Evolutionary conservation across 2,113 vertebrate species (phyloP).

Genomic region (Antennarius striatus): DNA sequence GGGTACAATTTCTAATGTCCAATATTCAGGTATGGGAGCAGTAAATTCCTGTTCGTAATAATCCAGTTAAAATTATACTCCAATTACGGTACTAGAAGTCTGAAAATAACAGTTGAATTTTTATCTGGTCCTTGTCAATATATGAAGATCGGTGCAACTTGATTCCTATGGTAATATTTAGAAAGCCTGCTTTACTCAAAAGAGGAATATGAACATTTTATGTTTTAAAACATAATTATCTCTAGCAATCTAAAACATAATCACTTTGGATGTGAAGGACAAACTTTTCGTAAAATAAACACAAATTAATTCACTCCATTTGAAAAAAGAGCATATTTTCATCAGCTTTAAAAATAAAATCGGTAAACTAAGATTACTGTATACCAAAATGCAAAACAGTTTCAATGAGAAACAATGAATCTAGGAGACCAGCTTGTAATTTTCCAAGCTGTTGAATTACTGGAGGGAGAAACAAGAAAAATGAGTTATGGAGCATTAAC

Average conservation of each 20-base stretch:
- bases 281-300: background rate
- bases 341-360: slow-evolving; percentile 9
- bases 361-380: slow-evolving; percentile 3
- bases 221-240: background rate
- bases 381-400: slow-evolving; percentile 39
- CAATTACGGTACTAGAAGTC: background rate
- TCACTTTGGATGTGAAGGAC: no score
- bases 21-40: slow-evolving; percentile 33
- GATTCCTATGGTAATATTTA: slow-evolving; percentile 23
- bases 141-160: slow-evolving; percentile 34
- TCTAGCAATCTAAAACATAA: background rate
- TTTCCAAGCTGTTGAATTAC: slow-evolving; percentile 43
- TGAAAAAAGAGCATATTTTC: slow-evolving; percentile 7
- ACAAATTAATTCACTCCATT: slow-evolving; percentile 2
- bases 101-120: background rate
- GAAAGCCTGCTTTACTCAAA: background rate
- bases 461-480: slow-evolving; percentile 53
- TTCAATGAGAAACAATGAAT: slow-evolving; percentile 54
- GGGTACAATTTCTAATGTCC: slow-evolving; percentile 23
- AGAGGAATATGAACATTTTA: background rate
- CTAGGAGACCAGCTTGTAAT: slow-evolving; percentile 39
- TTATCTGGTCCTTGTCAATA: slow-evolving; percentile 43
- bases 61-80: slow-evolving; percentile 1
- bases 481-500: slow-evolving; percentile 66
- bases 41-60: slow-evolving; percentile 39